These are phyloP conservation scores for Clarias macrocephalus DNA, from an alignment of 2,113 vertebrate genomes.

Conservation along the genomic window DNA sequence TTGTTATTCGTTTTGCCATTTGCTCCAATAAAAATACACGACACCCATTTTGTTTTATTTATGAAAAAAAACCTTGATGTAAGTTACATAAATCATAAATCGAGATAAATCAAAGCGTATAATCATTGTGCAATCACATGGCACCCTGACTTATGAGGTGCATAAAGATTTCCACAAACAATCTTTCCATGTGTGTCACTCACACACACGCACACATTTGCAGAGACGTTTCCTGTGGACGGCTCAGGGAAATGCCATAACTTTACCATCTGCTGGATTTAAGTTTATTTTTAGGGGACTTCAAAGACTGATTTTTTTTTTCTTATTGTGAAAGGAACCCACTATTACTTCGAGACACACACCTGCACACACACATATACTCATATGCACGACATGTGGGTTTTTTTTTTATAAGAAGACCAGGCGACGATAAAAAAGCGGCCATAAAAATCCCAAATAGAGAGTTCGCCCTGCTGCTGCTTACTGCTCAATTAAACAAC, in stretches of 20 bases:
- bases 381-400: background rate
- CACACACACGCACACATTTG: conserved; percentile 2
- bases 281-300: conserved; percentile 38
- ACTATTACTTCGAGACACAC: background rate
- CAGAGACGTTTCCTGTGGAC: conserved; percentile 42
- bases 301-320: conserved; percentile 37
- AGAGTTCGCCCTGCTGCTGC: background rate
- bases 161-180: background rate
- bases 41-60: background rate
- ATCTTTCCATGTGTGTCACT: background rate
- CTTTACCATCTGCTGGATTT: conserved; percentile 51
- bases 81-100: background rate
- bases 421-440: background rate
- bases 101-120: background rate
- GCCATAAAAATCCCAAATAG: conserved; percentile 27
- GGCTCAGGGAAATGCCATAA: conserved; percentile 34
- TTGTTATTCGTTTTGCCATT: background rate
- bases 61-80: background rate
- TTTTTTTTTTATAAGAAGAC: conserved; percentile 32
- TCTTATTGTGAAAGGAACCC: background rate
- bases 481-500: conserved; percentile 28
- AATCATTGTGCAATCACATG: background rate
- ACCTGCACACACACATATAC: conserved; percentile 21
- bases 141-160: background rate
- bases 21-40: background rate